Percentiles rank a stretch among this genome's conserved stretches.
These are phyloP conservation scores for Sinocyclocheilus grahami DNA, from an alignment of 2,113 vertebrate species.

Conservation along the genomic window DNA sequence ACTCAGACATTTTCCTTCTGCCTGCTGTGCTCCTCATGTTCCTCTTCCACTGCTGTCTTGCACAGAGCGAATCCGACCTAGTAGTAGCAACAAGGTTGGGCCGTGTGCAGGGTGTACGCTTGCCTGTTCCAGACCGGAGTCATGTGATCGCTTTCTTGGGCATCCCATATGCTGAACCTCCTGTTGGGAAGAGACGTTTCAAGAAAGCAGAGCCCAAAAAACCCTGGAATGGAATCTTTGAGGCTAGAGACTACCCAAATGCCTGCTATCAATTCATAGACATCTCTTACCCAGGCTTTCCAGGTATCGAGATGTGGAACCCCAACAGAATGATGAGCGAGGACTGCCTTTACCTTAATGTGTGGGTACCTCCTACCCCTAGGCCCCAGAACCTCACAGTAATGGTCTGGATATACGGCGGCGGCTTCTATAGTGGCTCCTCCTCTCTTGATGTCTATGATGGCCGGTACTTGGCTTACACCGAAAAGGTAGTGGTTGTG, in stretches of 20 bases:
- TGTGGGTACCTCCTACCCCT: conserved; percentile 84
- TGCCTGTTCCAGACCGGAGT: conserved; percentile 70
- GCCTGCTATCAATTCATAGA: conserved; percentile 88
- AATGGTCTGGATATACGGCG: conserved; percentile 93
- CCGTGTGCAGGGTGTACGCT: conserved; percentile 75
- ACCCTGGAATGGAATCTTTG: conserved; percentile 76
- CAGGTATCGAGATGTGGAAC: conserved; percentile 93
- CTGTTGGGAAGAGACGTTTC: conserved; percentile 81
- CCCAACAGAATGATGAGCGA: conserved; percentile 89
- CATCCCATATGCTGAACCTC: conserved; percentile 87
- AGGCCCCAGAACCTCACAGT: conserved; percentile 79
- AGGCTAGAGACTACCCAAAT: conserved; percentile 77
- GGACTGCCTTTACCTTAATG: conserved; percentile 90
- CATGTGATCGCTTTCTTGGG: conserved; percentile 84
- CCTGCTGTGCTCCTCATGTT: conserved; percentile 58
- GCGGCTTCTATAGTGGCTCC: conserved; percentile 90
- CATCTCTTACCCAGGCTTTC: conserved; percentile 83
- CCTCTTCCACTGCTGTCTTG: conserved; percentile 55
- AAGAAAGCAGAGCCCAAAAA: conserved; percentile 78
- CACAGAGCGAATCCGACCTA: conserved; percentile 76
- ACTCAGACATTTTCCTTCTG: conserved; percentile 56
- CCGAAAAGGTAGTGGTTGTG: conserved; percentile 82
- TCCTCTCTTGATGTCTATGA: conserved; percentile 91
- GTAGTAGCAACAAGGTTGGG: conserved; percentile 76
- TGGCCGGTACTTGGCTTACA: conserved; percentile 85